A percentile compares a stretch with the other conserved stretches of the same genome.
phyloP scores from a whole-genome alignment of 1,140 invertebrate genomes.

The Globodera rostochiensis region DNA sequence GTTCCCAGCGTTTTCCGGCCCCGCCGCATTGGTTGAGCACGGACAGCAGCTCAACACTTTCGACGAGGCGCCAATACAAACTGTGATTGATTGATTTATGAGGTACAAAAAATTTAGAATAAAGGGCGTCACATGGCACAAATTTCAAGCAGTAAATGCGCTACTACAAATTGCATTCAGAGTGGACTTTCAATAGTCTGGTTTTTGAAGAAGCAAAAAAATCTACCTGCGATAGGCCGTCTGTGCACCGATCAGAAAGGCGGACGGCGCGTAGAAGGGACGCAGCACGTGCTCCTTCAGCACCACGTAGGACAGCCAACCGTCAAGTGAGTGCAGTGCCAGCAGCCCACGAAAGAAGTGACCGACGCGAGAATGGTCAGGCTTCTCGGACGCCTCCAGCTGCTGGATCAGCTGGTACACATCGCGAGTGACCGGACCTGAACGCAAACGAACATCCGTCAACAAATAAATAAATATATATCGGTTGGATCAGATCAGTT shows the following conservation, averaged over 20 bases:
- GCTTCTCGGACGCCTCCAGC: slow-evolving; percentile 59
- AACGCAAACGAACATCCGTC: not conserved
- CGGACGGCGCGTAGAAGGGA: slow-evolving; percentile 49
- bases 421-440: slow-evolving; percentile 48
- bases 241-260: slow-evolving; percentile 57
- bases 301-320: slow-evolving; percentile 59
- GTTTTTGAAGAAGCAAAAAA: not conserved
- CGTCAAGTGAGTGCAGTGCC: slow-evolving; percentile 38
- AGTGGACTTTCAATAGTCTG: too few relatives aligned
- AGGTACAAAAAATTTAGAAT: too few relatives aligned
- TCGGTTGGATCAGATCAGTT: too few relatives aligned
- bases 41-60: slow-evolving; percentile 60
- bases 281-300: slow-evolving; percentile 59
- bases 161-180: too few relatives aligned
- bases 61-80: slow-evolving; percentile 59
- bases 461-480: too few relatives aligned
- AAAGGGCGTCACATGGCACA: too few relatives aligned
- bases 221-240: slow-evolving; percentile 52
- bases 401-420: slow-evolving; percentile 55
- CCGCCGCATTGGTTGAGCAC: slow-evolving; percentile 46
- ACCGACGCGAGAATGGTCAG: slow-evolving; percentile 56
- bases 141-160: too few relatives aligned
- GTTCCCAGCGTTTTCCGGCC: slow-evolving; percentile 4
- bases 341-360: slow-evolving; percentile 57
- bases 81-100: not conserved